Conservation (phyloP, 2,888 invertebrate genomes). For the Gastrophysa polygoni region DNA sequence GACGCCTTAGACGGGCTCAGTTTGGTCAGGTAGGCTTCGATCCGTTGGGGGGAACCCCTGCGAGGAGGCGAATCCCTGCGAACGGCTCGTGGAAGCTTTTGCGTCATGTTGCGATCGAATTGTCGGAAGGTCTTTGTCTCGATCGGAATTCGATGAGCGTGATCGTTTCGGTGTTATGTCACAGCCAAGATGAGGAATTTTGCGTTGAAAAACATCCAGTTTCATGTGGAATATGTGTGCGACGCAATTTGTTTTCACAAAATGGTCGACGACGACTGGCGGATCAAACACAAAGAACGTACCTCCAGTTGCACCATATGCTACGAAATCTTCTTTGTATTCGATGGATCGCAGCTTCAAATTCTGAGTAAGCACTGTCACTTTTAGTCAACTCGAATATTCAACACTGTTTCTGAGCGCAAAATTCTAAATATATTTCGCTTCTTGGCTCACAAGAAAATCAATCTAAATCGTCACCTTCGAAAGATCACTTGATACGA, state of each 20-base stretch:
- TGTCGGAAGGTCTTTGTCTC: conserved; percentile 30
- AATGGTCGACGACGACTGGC: conserved; percentile 53
- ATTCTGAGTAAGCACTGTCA: conserved; percentile 34
- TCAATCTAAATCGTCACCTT: conserved; percentile 22
- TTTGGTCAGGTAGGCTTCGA: conserved; percentile 31
- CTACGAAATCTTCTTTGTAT: conserved; percentile 32
- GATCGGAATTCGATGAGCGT: conserved; percentile 20
- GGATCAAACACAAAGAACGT: conserved; percentile 52
- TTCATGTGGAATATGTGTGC: conserved; percentile 36
- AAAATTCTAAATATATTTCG: conserved; percentile 46
- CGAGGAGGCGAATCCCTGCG: conserved; percentile 29
- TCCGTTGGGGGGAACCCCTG: conserved; percentile 32
- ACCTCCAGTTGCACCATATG: conserved; percentile 47
- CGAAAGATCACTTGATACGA: no score
- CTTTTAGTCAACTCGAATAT: conserved; percentile 40
- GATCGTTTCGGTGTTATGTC: conserved; percentile 45
- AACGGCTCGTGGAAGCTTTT: conserved; percentile 46
- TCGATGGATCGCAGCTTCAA: conserved; percentile 25
- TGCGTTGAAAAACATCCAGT: conserved; percentile 49
- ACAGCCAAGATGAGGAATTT: conserved; percentile 54
- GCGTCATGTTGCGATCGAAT: conserved; percentile 47
- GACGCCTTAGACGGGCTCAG: conserved; percentile 53
- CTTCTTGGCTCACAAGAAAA: conserved; percentile 31
- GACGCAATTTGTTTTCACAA: conserved; percentile 51
- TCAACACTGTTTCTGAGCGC: conserved; percentile 48